Conservation (phyloP, 2,113 vertebrate species). For the Hystrix cristata region DNA sequence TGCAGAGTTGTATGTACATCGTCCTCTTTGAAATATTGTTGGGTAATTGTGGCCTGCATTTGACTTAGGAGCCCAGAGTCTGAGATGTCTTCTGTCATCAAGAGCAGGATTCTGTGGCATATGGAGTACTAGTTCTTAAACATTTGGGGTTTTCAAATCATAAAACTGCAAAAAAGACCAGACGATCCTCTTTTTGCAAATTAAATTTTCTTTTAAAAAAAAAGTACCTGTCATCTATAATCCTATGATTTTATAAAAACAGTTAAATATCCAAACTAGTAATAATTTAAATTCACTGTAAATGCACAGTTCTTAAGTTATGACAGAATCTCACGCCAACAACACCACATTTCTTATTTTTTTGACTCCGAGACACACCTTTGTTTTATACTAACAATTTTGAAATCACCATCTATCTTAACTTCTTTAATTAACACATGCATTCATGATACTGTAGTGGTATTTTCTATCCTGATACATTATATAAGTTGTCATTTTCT, state of each 20-base stretch:
- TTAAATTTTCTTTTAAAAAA: background rate
- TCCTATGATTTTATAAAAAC: constrained; percentile 15
- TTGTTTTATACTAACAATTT: background rate
- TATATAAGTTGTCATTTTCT: constrained; percentile 22
- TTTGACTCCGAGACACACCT: background rate
- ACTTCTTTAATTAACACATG: background rate
- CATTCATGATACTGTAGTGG: background rate
- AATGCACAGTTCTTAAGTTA: background rate
- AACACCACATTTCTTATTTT: background rate
- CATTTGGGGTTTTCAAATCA: background rate
- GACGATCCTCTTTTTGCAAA: background rate
- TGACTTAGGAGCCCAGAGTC: background rate
- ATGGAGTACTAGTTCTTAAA: background rate
- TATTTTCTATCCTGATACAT: background rate
- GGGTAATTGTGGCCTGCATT: background rate
- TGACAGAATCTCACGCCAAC: background rate
- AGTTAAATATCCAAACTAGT: background rate
- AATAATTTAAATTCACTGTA: background rate
- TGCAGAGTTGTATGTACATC: background rate
- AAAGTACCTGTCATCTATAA: background rate
- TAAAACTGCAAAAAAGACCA: background rate
- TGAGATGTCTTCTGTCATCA: background rate
- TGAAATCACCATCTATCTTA: background rate
- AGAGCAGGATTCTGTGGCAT: background rate
- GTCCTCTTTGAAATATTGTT: background rate